Base-by-base conservation (phyloP, 2,888 invertebrate genomes). In the Drosophila subquinaria region DNA sequence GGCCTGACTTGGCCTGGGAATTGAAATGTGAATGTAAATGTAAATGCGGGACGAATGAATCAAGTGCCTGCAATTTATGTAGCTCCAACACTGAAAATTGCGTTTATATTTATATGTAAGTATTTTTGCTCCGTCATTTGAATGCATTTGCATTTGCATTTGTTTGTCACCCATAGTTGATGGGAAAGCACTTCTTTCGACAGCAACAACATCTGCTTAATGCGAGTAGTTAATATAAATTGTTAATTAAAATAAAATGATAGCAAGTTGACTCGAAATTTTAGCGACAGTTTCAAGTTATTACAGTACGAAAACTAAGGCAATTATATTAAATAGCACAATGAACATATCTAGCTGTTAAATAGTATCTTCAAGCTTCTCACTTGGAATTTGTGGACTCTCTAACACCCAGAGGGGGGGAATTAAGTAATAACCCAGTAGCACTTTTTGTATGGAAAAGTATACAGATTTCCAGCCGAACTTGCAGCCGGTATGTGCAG, bases 31-130 rank as follows among this genome's bases (percentile, higher is more conserved):
- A 33, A 56, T 47, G 65, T 20, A 17, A 33, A 56, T 52, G 65
- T 20, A 27, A 36, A 50, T 42, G 64, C 36, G 33, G 43, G 62
- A 52, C 56, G 52, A 61, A 56, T 60, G 66, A 82, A 80, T 73
- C 65, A 80, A 80, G 74, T 77, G 71, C 59, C 67, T 40, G 78
- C 68, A 80, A 81, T 81, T 81, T 83, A 62, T 63, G 53, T 69
- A 50, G 66, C 56, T 62, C 59, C 59, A 79, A 73, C 73, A 71
- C 55, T 74, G 53, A 59, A 50, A 79, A 76, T 60, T 56, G 59
- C 56, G n/a, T 47, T 43, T 42, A 65, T 56, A 73, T 60, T 73
- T 73, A 73, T 63, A 43, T 56, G 42, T 10, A 36, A 62, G 38
- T 47, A 40, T 57, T 72, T 62, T 42, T 27, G 17, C 5, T 9